phyloP scores from a whole-genome alignment of 2,888 invertebrate genomes.

The Allacma fusca region DNA sequence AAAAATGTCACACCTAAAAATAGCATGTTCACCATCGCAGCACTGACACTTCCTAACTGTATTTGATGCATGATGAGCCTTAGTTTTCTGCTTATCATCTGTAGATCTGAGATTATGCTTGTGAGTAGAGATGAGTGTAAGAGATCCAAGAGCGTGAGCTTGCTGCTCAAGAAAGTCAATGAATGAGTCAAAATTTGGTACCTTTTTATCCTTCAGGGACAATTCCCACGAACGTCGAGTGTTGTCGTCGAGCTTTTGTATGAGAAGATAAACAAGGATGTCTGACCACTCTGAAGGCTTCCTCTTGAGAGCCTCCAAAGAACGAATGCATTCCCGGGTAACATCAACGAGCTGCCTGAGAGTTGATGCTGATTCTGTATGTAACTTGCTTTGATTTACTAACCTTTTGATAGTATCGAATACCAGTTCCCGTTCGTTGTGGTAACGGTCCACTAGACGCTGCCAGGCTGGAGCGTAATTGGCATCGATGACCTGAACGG shows the following conservation, averaged over 20 bases:
- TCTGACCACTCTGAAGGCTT: not conserved
- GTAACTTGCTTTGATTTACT: no score
- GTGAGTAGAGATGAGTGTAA: no score
- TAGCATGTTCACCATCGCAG: no score
- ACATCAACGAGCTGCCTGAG: not conserved
- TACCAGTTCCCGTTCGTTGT: not conserved
- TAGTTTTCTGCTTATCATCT: not conserved
- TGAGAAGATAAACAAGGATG: not conserved
- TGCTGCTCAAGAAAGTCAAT: constrained; percentile 10
- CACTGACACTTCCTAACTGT: no score
- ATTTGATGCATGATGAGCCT: not conserved
- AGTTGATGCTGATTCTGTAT: no score
- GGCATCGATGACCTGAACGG: no score
- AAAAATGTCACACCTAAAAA: not conserved
- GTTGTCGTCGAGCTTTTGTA: no score
- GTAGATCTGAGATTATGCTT: no score
- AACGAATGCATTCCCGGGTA: constrained; percentile 3
- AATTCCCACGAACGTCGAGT: constrained; percentile 13
- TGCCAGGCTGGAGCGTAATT: not conserved
- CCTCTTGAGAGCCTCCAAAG: not conserved
- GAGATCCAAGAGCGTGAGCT: not conserved
- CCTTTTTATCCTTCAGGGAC: not conserved
- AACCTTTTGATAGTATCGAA: no score
- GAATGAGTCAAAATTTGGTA: not conserved
- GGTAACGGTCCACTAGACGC: not conserved